These are phyloP conservation scores for Sternarchorhynchus goeldii DNA, from an alignment of 2,797 vertebrate species.

Conservation along the genomic window DNA sequence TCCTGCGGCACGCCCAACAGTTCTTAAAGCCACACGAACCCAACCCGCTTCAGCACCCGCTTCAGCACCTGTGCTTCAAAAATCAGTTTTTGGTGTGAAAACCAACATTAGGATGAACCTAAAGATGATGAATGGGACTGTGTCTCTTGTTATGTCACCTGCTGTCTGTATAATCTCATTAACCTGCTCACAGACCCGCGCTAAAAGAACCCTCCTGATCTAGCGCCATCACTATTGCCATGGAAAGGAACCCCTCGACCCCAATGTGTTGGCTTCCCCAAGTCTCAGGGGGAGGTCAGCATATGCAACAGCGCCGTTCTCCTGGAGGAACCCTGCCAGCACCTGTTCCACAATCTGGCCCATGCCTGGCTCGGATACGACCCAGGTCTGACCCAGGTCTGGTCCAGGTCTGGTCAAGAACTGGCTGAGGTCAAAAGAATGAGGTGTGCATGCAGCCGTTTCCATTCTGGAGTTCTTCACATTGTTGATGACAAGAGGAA, in stretches of 20 bases:
- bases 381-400: constrained; percentile 21
- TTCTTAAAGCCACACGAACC: constrained; percentile 40
- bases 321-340: constrained; percentile 56
- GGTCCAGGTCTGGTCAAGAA: constrained; percentile 50
- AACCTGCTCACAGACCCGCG: constrained; percentile 57
- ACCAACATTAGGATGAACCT: constrained; percentile 23
- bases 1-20: constrained; percentile 38
- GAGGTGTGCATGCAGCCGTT: constrained; percentile 42
- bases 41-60: constrained; percentile 14
- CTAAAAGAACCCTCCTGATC: constrained; percentile 50
- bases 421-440: constrained; percentile 33
- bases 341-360: constrained; percentile 50
- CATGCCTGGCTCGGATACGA: constrained; percentile 38
- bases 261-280: constrained; percentile 58
- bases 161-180: constrained; percentile 58
- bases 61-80: constrained; percentile 42
- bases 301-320: constrained; percentile 61
- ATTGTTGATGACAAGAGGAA: constrained; percentile 76
- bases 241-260: constrained; percentile 30
- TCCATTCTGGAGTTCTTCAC: constrained; percentile 71
- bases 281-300: constrained; percentile 26
- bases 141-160: constrained; percentile 37
- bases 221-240: constrained; percentile 28
- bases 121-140: constrained; percentile 19
- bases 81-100: constrained; percentile 56